Base-by-base conservation (phyloP, 2,113 vertebrate genomes). In the Pedionomus torquatus region DNA sequence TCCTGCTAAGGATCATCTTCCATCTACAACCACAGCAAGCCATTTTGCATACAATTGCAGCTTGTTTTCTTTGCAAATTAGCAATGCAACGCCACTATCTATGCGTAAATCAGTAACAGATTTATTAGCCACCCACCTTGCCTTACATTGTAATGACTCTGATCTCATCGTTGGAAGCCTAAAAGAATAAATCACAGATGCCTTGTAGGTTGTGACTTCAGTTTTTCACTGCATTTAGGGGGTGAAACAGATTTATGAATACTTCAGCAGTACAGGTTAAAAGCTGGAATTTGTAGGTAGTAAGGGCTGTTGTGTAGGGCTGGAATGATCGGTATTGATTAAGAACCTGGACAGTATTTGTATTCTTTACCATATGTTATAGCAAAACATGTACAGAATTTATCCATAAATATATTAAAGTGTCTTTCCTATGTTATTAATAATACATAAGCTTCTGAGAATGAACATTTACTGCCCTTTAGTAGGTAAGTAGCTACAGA, bases 221-320 rank as follows among this genome's bases (percentile, higher is more conserved):
- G 46, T 71, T 87, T 94, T 96, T 94, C 41, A 55, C 46, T 88
- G 68, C 55, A 75, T 94, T 96, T 92, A 87, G 58, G 3, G 15
- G 48, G 13, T 74, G 83, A 94, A 96, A 75, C 41, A 92, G 88
- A 96, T 97, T 97, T 94, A 94, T 97, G 86, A 94, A 94, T 94
- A 89, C 83, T 89, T 89, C 68, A 90, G n/a, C n/a, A 87, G 68
- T 2, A 2, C 39, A 79, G 65, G 81, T 87, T 72, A 89, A 96
- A 94, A 93, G 77, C 69, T 88, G 76, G 57, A 97, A 94, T 89
- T 86, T 80, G 71, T 5, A 81, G 65, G 33, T 71, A 88, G 72
- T 90, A 90, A 83, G 35, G 25, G 51, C 60, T 89, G 51, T 68
- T 89, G 60, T 52, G 6, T 44, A 87, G 71, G 51, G 10, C 33